Conservation (phyloP, 1,140 invertebrate genomes). For the Polyergus mexicanus region DNA sequence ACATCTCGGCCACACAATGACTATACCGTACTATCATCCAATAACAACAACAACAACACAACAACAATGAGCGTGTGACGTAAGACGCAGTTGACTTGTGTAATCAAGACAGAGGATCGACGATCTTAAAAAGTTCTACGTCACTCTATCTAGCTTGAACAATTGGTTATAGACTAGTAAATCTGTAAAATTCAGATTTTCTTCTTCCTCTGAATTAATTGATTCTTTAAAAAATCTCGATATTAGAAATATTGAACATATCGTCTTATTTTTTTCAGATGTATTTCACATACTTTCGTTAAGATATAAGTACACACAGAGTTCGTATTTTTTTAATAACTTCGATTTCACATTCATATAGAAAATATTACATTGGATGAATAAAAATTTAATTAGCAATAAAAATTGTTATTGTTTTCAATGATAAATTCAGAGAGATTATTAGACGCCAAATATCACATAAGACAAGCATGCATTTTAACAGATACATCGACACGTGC, state of each 20-base stretch:
- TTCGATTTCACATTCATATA: neutral
- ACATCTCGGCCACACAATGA: slow-evolving; percentile 63
- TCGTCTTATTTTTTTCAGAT: neutral
- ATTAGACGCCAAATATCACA: slow-evolving; percentile 72
- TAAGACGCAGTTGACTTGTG: slow-evolving; percentile 57
- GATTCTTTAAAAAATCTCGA: neutral
- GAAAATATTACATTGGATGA: neutral
- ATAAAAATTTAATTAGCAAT: neutral
- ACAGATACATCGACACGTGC: slow-evolving; percentile 53
- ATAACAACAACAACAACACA: slow-evolving; percentile 7
- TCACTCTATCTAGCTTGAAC: neutral
- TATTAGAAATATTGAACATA: slow-evolving; percentile 4
- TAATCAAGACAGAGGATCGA: slow-evolving; percentile 52
- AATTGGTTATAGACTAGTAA: neutral
- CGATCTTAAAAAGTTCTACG: slow-evolving; percentile 40
- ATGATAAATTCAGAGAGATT: slow-evolving; percentile 71
- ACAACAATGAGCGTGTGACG: slow-evolving; percentile 54
- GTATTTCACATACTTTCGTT: neutral
- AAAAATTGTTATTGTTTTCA: slow-evolving; percentile 37
- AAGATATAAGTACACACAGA: no score
- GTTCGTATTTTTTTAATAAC: neutral
- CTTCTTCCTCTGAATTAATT: neutral
- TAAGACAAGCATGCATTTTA: slow-evolving; percentile 56
- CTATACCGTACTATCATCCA: slow-evolving; percentile 30
- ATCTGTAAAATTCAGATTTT: slow-evolving; percentile 13